phyloP scores from a whole-genome alignment of 2,113 vertebrate genomes.

The Pterocles burchelli region DNA sequence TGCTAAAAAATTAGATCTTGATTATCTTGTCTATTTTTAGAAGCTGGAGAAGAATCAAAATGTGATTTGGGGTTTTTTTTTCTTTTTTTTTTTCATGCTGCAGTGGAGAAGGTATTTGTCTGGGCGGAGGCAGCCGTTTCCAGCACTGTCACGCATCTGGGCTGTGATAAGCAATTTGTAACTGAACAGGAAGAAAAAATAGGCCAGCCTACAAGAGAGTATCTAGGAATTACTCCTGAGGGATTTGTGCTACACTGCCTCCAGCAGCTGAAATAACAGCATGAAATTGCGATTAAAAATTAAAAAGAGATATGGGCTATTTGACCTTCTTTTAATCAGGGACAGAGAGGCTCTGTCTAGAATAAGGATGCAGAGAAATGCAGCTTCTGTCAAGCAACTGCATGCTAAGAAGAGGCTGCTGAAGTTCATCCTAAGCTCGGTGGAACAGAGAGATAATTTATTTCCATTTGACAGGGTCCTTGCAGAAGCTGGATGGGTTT shows the following conservation, averaged over 20 bases:
- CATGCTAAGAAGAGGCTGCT: neutral
- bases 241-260: conserved; percentile 6
- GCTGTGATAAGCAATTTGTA: neutral
- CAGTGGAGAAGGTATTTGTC: neutral
- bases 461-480: fast-evolving
- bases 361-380: neutral
- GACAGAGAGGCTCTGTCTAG: neutral
- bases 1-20: neutral
- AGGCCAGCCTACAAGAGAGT: conserved; percentile 33
- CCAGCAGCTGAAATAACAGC: conserved; percentile 63
- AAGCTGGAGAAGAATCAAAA: neutral
- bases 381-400: neutral
- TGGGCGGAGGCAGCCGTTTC: neutral
- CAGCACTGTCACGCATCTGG: neutral
- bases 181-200: conserved; percentile 3
- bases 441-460: neutral
- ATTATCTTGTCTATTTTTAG: conserved; percentile 35
- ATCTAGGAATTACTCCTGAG: conserved; percentile 45
- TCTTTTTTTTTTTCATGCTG: neutral
- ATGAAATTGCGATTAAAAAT: conserved; percentile 65
- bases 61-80: neutral
- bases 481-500: neutral
- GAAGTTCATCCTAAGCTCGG: neutral
- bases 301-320: conserved; percentile 42
- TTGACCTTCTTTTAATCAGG: conserved; percentile 55